phyloP scores from a whole-genome alignment of 2,888 invertebrate genomes.

The Nomada ferruginata region DNA sequence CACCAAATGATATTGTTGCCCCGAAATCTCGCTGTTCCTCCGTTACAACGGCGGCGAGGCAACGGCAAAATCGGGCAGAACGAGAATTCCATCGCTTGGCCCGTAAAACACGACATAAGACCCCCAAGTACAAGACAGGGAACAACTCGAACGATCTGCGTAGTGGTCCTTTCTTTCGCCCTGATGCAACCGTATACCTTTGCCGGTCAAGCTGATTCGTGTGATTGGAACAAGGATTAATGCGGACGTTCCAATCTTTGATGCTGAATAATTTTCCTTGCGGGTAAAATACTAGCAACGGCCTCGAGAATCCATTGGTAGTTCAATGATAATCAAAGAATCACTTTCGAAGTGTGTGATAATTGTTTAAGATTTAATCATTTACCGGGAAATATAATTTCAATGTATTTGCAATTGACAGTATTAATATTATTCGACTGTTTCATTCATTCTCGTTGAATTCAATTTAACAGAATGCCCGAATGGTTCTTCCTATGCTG shows the following conservation, averaged over 20 bases:
- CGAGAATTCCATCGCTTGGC: slow-evolving; percentile 50
- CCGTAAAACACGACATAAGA: slow-evolving; percentile 60
- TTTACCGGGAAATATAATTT: too few relatives aligned
- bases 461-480: not conserved
- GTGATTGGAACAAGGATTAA: not conserved
- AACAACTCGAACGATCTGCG: slow-evolving; percentile 45
- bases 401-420: too few relatives aligned
- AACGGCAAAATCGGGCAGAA: slow-evolving; percentile 43
- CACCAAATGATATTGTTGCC: slow-evolving; percentile 75
- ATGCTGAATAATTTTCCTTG: not conserved
- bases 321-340: too few relatives aligned
- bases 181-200: slow-evolving; percentile 32
- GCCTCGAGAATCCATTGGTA: too few relatives aligned
- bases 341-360: too few relatives aligned
- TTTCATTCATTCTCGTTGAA: too few relatives aligned
- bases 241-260: not conserved
- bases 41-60: slow-evolving; percentile 40
- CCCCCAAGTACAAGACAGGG: slow-evolving; percentile 51
- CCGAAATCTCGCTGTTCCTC: slow-evolving; percentile 65
- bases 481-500: not conserved
- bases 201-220: slow-evolving; percentile 1
- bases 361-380: too few relatives aligned
- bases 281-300: too few relatives aligned
- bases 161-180: slow-evolving; percentile 2
- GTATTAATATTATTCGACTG: too few relatives aligned